These are phyloP conservation scores for Lamellibrachia luymesi DNA, from an alignment of 1,140 invertebrate genomes.

Conservation along the genomic window DNA sequence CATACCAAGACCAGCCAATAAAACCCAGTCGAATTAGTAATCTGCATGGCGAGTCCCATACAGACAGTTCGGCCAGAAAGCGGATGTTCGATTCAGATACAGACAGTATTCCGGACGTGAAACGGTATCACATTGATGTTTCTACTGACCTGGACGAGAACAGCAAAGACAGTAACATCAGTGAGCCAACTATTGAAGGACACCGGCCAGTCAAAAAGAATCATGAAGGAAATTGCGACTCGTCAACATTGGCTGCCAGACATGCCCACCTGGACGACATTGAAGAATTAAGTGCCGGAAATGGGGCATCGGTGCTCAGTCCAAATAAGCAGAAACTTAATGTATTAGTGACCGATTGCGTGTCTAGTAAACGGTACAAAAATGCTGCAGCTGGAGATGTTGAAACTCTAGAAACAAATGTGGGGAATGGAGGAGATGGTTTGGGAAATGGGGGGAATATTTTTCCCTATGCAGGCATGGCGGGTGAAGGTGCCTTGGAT, in stretches of 20 bases:
- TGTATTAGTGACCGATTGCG: background rate
- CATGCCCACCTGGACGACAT: background rate
- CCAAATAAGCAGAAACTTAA: background rate
- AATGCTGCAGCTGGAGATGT: background rate
- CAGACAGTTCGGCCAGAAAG: conserved; percentile 10
- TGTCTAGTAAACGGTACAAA: background rate
- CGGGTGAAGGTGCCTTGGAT: background rate
- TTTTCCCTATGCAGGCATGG: background rate
- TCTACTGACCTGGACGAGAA: background rate
- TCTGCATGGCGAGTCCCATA: background rate
- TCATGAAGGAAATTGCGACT: background rate
- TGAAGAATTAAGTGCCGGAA: background rate
- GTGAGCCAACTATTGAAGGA: background rate
- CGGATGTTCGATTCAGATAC: background rate
- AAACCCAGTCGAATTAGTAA: background rate
- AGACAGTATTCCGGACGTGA: background rate
- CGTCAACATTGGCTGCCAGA: background rate
- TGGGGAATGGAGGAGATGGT: background rate
- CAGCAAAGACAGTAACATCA: background rate
- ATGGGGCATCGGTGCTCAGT: background rate
- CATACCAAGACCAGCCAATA: conserved; percentile 12
- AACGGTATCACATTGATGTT: background rate
- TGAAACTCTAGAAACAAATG: background rate
- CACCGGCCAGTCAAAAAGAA: background rate
- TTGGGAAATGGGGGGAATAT: background rate